Conservation (phyloP, 1,140 invertebrate genomes). For the Prorops nasuta region DNA sequence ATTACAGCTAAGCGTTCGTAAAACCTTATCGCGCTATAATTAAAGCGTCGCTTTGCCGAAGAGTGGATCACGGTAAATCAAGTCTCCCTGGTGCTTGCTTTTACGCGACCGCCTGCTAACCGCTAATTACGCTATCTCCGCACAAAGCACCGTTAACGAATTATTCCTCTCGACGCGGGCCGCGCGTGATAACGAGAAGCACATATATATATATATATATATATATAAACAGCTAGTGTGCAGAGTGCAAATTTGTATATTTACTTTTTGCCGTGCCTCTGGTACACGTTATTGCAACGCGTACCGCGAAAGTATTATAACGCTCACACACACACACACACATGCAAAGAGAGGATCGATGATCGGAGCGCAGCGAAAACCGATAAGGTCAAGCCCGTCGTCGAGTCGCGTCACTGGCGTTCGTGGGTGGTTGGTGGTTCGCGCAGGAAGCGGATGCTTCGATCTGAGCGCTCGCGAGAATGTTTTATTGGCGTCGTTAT, state of each 20-base stretch:
- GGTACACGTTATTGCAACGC: too few relatives aligned
- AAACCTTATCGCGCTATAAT: conserved; percentile 42
- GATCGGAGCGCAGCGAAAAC: too few relatives aligned
- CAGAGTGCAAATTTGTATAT: too few relatives aligned
- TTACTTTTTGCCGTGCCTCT: too few relatives aligned
- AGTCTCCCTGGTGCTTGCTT: neutral
- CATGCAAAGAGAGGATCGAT: too few relatives aligned
- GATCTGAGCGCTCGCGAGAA: conserved; percentile 22
- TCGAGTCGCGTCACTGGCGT: too few relatives aligned
- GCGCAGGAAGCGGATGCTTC: neutral
- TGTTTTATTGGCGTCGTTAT: conserved; percentile 25
- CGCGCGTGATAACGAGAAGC: neutral
- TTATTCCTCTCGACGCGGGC: conserved; percentile 28
- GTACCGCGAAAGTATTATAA: too few relatives aligned
- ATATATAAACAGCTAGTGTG: too few relatives aligned
- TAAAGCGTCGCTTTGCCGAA: conserved; percentile 30
- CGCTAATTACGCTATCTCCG: conserved; percentile 39
- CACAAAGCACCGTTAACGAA: conserved; percentile 40
- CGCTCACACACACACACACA: too few relatives aligned
- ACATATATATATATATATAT: too few relatives aligned
- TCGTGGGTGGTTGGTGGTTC: too few relatives aligned
- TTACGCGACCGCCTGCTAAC: conserved; percentile 7
- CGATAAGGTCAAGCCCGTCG: too few relatives aligned
- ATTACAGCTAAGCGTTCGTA: conserved; percentile 38
- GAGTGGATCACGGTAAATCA: conserved; percentile 33